Conservation (phyloP, 1,140 invertebrate species). For the Plutomurus gul region DNA sequence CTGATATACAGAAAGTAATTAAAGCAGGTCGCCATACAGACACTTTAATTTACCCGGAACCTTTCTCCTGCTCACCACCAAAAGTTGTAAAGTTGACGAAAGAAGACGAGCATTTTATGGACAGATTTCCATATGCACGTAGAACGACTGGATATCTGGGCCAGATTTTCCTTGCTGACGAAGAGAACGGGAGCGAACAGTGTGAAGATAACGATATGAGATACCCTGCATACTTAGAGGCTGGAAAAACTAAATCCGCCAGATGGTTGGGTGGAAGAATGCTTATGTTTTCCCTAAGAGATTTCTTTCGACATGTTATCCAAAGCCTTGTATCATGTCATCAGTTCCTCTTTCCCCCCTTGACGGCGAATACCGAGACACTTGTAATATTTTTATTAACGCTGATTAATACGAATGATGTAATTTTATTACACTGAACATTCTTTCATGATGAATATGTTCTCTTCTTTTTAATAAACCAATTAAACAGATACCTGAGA, state of each 20-base stretch:
- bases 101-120: constrained; percentile 39
- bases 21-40: not conserved
- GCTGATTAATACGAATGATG: too few relatives aligned
- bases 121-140: constrained; percentile 1
- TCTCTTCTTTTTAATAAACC: not conserved
- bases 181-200: not conserved
- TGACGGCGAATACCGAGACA: too few relatives aligned
- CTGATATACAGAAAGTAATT: constrained; percentile 8
- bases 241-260: not conserved
- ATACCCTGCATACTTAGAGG: not conserved
- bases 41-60: constrained; percentile 10
- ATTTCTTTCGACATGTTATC: not conserved
- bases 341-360: not conserved
- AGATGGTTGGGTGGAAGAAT: not conserved
- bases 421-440: too few relatives aligned
- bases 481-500: constrained; percentile 33
- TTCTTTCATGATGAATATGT: too few relatives aligned
- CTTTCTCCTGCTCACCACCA: not conserved
- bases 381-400: not conserved
- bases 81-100: not conserved
- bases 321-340: not conserved
- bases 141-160: constrained; percentile 34
- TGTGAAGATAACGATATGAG: not conserved
- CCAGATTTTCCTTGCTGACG: too few relatives aligned
- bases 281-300: not conserved